Base-by-base conservation (phyloP, 2,797 vertebrate genomes). In the Heliangelus exortis region DNA sequence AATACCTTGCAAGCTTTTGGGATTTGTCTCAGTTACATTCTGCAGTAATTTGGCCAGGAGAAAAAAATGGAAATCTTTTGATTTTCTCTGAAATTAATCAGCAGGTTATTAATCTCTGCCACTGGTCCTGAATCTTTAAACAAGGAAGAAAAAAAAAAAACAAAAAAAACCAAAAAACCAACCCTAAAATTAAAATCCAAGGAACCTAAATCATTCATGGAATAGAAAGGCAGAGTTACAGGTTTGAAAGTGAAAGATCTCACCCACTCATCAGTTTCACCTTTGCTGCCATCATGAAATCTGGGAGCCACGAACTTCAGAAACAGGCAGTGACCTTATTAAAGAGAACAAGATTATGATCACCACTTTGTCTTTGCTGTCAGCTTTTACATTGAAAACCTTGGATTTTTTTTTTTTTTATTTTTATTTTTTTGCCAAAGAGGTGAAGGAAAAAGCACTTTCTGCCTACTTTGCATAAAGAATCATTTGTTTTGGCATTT, bases 101-200 rank as follows among this genome's bases (percentile, higher is more conserved):
- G 11, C 3, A 10, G 81, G 54, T 74, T 87, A 84, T 94, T 91
- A 61, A 45, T 80, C 65, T 82, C 54, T 82, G 31, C 23, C 53
- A 41, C 45, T 17, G 9, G 10, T 84, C 10, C 54, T 85, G 87
- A 90, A 89, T 90, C 50, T 94, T 95, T 92, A 87, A 95, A 72
- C 23, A 23, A 31, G 10, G 17, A 59, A 50, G 34, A 28, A 74
- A 73, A 29, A 25, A 45, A 34, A 58, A 66, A 58, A 72, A n/a
- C n/a, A 53, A 58, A 33, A 47, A 39, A 16, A 23, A 23, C 22
- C 45, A 14, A 41, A 41, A 61, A 58, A 33, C 43, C 39, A 17
- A 23, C 48, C 45, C 5, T 29, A 25, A 59, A 89, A 95, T 79
- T 92, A 67, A 87, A 92, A 65, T 39, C 50, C 67, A 67, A 62